Conservation (phyloP, 2,113 vertebrate genomes). For the Corydoras sp. region DNA sequence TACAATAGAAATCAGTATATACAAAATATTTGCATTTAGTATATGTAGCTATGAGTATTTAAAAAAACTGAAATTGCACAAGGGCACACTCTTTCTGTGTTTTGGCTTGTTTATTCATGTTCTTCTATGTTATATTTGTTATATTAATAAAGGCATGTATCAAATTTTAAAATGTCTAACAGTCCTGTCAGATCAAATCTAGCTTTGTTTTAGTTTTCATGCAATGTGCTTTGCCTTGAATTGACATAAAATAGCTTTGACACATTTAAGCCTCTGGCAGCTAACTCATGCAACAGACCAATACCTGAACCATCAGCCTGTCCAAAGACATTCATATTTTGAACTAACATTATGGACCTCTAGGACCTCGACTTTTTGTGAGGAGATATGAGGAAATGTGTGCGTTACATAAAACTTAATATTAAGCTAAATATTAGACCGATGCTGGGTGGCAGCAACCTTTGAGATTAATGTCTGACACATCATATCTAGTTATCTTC, state of each 20-base stretch:
- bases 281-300: not conserved
- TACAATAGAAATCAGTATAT: too few relatives aligned
- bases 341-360: not conserved
- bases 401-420: not conserved
- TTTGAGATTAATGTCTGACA: too few relatives aligned
- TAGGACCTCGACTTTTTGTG: not conserved
- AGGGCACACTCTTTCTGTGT: too few relatives aligned
- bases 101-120: too few relatives aligned
- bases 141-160: too few relatives aligned
- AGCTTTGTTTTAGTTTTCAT: constrained; percentile 3
- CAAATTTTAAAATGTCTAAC: too few relatives aligned
- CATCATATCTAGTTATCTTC: too few relatives aligned
- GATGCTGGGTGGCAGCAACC: too few relatives aligned
- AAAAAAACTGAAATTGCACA: too few relatives aligned
- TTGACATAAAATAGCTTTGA: constrained; percentile 1
- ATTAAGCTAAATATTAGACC: not conserved
- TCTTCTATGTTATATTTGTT: too few relatives aligned
- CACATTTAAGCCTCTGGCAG: constrained; percentile 11
- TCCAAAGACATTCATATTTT: not conserved
- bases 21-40: too few relatives aligned
- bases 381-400: not conserved
- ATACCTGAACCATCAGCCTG: not conserved
- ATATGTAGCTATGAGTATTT: too few relatives aligned
- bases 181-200: not conserved
- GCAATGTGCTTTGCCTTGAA: constrained; percentile 1